These are phyloP conservation scores for Doryteuthis pealeii DNA, from an alignment of 1,140 invertebrate species.

Conservation along the genomic window DNA sequence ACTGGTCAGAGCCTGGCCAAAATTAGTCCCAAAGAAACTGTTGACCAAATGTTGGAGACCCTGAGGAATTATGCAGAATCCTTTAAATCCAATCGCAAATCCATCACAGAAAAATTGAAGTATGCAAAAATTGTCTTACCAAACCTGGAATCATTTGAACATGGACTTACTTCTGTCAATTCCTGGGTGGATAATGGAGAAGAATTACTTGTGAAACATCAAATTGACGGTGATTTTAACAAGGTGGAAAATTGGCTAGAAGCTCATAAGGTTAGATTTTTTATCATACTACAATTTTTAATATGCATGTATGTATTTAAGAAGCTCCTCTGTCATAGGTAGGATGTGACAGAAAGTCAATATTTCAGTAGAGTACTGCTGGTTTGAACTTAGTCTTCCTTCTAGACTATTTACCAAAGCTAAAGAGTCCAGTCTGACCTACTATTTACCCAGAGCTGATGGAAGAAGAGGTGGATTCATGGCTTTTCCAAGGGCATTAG, in stretches of 20 bases:
- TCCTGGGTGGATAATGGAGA: constrained; percentile 85
- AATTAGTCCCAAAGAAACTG: constrained; percentile 85
- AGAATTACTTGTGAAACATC: constrained; percentile 67
- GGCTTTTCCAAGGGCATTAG: too few relatives aligned
- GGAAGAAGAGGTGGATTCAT: too few relatives aligned
- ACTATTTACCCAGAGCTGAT: too few relatives aligned
- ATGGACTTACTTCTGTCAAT: constrained; percentile 80
- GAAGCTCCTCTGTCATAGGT: too few relatives aligned
- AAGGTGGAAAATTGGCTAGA: constrained; percentile 74
- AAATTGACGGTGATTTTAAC: constrained; percentile 72
- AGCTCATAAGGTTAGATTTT: constrained; percentile 70
- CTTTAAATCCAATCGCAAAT: constrained; percentile 77
- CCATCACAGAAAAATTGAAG: constrained; percentile 52
- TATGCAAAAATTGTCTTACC: constrained; percentile 68
- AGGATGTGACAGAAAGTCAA: too few relatives aligned
- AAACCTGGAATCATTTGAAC: constrained; percentile 86
- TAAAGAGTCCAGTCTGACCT: too few relatives aligned
- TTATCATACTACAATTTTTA: not conserved
- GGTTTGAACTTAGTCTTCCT: too few relatives aligned
- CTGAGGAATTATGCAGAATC: constrained; percentile 83
- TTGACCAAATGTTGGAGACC: constrained; percentile 85
- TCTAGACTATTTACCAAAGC: too few relatives aligned
- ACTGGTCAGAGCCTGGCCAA: constrained; percentile 88
- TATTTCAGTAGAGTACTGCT: too few relatives aligned
- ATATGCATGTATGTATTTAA: not conserved